Conservation (phyloP, 2,113 vertebrate species). For the Dasyornis broadbenti region DNA sequence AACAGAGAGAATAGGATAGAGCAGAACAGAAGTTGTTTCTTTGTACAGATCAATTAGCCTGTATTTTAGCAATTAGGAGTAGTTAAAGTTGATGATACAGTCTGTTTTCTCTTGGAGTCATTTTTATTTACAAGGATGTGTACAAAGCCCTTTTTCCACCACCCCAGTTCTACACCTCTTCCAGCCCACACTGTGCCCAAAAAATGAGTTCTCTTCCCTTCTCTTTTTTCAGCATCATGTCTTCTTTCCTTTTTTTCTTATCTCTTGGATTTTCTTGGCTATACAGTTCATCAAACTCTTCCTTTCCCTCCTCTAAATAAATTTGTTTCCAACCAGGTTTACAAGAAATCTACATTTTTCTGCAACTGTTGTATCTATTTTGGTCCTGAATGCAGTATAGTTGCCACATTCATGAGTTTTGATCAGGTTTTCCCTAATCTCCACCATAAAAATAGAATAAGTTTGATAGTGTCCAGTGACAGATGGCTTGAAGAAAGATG, state of each 20-base stretch:
- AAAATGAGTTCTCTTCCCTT: neutral
- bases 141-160: neutral
- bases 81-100: neutral
- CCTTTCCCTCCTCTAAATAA: neutral
- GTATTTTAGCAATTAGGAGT: neutral
- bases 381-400: neutral
- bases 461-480: neutral
- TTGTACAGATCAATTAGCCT: neutral
- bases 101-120: neutral
- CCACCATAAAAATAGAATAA: neutral
- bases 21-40: neutral
- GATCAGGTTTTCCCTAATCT: neutral
- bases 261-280: neutral
- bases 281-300: neutral
- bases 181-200: neutral
- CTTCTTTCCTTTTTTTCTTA: neutral
- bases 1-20: neutral
- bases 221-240: neutral
- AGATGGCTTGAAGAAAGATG: neutral
- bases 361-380: neutral
- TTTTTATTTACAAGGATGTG: neutral
- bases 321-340: neutral
- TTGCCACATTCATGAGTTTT: neutral
- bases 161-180: neutral
- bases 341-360: neutral